Evolutionary conservation across 35 echinoderm and acorn worm genomes (phyloP), one percentile per base, ranked within the genome.

Genomic region (Eucidaris tribuloides): DNA sequence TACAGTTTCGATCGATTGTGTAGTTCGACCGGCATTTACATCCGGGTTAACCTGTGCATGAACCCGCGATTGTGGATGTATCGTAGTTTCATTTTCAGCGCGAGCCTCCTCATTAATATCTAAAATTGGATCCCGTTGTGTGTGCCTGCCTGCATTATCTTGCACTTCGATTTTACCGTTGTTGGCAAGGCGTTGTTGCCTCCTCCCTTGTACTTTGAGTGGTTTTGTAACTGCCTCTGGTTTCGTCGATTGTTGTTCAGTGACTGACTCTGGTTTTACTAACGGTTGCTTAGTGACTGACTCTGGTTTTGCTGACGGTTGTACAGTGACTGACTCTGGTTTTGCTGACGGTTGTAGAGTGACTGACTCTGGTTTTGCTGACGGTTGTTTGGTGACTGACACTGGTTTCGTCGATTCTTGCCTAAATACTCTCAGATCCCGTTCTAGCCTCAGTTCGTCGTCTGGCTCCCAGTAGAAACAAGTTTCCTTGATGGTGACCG

Each of bases 381-480:
- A 74, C n/a, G 29, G 24, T 41, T 74, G 37, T 44, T 74, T 74
- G 1, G n/a, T 22, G 24, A 24, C 68, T 42, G 68, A 25, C 1
- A 40, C 33, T 38, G 37, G 7, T 41, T 41, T 38, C 23, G 68
- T 40, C 44, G 68, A 74, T 74, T 74, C 68, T 41, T 74, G 68
- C 20, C 68, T 38, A 36, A 74, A 17, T 17, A 42, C 11, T 74
- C 44, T 74, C 37, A 43, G 24, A 22, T 44, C 68, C 38, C 68
- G 68, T 74, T 74, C 68, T 24, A 13, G 68, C 24, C 24, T 2
- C 3, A 74, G 68, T 74, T 74, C 68, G 6, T 74, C 68, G 37
- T 17, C 40, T 0, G 68, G 68, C 23, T 74, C 68, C 68, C 68
- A 74, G 30, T 74, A 74, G n/a, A 74, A 74, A 74, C 68, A 74